Conservation (phyloP, 2,797 vertebrate species). For the Artibeus jamaicensis region DNA sequence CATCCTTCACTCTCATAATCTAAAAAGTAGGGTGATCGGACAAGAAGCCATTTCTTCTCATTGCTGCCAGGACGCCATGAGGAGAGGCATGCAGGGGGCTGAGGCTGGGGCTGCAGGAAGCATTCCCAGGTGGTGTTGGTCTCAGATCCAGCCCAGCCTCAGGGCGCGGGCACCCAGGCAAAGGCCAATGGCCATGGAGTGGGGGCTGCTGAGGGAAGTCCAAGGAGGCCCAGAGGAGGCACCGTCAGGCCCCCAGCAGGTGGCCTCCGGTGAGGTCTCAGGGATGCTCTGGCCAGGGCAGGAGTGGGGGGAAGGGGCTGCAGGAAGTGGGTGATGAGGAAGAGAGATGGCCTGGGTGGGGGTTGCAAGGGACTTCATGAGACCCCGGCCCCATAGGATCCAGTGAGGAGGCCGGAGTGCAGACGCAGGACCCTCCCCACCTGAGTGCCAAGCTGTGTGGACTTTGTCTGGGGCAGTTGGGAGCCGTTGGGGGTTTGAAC, state of each 20-base stretch:
- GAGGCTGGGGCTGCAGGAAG: too few relatives aligned
- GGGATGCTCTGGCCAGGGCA: background rate
- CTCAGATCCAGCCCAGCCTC: background rate
- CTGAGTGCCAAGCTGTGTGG: background rate
- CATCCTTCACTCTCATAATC: background rate
- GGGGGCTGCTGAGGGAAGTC: background rate
- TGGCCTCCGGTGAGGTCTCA: background rate
- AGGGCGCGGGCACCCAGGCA: accelerated
- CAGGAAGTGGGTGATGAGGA: too few relatives aligned
- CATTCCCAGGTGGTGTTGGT: background rate
- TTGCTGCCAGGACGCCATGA: background rate
- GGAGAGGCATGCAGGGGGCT: accelerated
- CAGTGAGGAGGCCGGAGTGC: background rate
- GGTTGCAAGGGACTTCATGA: accelerated
- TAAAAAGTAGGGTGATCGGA: background rate
- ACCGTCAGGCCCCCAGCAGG: background rate
- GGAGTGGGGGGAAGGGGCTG: background rate
- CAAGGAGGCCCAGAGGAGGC: background rate
- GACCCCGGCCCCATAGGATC: background rate
- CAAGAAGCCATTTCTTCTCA: background rate
- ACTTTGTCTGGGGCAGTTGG: accelerated
- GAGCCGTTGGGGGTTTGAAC: background rate
- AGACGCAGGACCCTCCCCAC: background rate
- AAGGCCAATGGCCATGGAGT: background rate
- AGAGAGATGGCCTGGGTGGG: background rate